Conservation (phyloP, 2,888 invertebrate species). For the Oeneis ivallda region DNA sequence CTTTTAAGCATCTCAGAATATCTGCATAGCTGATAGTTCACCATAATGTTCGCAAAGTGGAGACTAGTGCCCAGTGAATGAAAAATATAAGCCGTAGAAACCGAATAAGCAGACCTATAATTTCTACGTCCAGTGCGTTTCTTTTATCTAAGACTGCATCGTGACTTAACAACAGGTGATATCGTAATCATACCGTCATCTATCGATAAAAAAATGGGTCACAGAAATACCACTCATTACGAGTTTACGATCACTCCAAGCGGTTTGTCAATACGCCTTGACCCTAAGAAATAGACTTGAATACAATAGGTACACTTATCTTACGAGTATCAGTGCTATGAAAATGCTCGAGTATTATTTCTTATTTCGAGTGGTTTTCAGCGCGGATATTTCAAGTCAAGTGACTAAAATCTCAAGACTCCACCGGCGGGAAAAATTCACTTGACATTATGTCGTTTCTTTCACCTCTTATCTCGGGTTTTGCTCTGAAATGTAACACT, state of each 20-base stretch:
- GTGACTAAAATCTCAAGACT: slow-evolving; percentile 14
- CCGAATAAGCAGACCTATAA: too few species aligned
- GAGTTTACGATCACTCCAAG: background rate
- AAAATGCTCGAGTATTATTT: slow-evolving; percentile 19
- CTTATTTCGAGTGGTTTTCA: slow-evolving; percentile 15
- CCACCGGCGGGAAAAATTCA: slow-evolving; percentile 20
- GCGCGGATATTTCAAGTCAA: slow-evolving; percentile 1
- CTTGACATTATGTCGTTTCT: slow-evolving; percentile 26
- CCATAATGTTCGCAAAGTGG: too few species aligned
- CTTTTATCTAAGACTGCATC: background rate
- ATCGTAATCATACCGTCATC: background rate
- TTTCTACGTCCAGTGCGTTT: background rate
- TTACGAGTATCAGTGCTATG: slow-evolving; percentile 11
- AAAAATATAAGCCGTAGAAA: too few species aligned
- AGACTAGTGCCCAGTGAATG: too few species aligned
- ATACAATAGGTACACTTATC: slow-evolving; percentile 3
- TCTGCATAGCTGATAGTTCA: too few species aligned
- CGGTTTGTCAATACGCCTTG: slow-evolving; percentile 3
- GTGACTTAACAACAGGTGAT: background rate
- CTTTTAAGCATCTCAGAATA: too few species aligned
- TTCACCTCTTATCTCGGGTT: slow-evolving; percentile 4
- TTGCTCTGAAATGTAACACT: background rate
- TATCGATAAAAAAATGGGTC: slow-evolving; percentile 1
- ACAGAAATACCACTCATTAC: background rate
- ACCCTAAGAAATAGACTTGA: background rate